These are phyloP conservation scores for Philopotamus ludificatus DNA, from an alignment of 1,140 invertebrate genomes.

Conservation along the genomic window DNA sequence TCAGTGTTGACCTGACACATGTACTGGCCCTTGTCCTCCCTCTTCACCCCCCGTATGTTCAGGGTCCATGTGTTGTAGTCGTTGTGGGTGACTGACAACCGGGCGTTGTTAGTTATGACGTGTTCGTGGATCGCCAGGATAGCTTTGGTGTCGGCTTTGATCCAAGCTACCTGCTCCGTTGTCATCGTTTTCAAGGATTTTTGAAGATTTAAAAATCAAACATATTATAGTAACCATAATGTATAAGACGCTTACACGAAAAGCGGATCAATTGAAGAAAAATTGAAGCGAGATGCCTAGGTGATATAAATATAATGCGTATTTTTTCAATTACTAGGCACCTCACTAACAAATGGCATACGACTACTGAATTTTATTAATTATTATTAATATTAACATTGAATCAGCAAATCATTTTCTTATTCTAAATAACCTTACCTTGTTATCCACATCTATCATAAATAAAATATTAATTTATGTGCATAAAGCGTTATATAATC, in stretches of 20 bases:
- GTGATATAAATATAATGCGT: no score
- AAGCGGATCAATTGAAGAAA: no score
- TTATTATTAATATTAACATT: no score
- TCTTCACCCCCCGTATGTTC: slow-evolving; percentile 75
- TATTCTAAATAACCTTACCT: no score
- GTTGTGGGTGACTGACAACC: slow-evolving; percentile 82
- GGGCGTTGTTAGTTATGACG: slow-evolving; percentile 87
- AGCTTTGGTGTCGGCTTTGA: slow-evolving; percentile 89
- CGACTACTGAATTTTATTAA: no score
- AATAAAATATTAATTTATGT: no score
- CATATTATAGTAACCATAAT: slow-evolving; percentile 27
- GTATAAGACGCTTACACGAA: neutral
- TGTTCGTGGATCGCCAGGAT: slow-evolving; percentile 89
- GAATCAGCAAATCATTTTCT: no score
- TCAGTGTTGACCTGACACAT: slow-evolving; percentile 95
- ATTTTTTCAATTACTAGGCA: no score
- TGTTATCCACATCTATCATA: no score
- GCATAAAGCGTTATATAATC: no score
- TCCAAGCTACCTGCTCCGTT: slow-evolving; percentile 79
- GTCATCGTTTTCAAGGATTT: neutral
- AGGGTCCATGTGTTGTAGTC: slow-evolving; percentile 87
- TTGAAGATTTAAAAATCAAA: slow-evolving; percentile 30
- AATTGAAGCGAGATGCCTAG: no score
- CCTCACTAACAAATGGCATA: no score
- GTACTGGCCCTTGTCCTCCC: slow-evolving; percentile 82